A percentile compares a stretch with the other conserved stretches of the same genome.
Evolutionary conservation across 2,888 invertebrate species (phyloP).

Genomic region (Lymantria dispar): DNA sequence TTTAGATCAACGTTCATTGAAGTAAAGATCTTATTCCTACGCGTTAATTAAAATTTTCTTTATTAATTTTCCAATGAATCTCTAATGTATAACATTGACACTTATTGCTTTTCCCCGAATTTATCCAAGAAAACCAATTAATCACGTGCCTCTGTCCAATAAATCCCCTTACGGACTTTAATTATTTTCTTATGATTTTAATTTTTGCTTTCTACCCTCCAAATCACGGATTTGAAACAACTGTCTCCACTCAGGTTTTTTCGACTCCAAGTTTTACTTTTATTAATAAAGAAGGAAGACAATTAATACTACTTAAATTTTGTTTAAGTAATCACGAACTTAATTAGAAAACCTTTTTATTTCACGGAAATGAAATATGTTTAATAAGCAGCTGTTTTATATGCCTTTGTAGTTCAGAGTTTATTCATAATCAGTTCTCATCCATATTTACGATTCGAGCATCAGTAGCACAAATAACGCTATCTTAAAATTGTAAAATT

Average conservation of each 20-base stretch:
- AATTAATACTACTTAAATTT: slow-evolving; percentile 83
- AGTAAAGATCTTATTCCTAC: not conserved
- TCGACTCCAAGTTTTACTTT: slow-evolving; percentile 61
- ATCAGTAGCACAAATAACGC: not conserved
- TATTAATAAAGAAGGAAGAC: slow-evolving; percentile 78
- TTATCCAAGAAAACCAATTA: slow-evolving; percentile 75
- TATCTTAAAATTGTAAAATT: not conserved
- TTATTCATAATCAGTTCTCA: too few relatives aligned
- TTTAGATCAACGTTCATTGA: too few relatives aligned
- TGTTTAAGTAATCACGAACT: slow-evolving; percentile 72
- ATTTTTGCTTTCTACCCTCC: slow-evolving; percentile 59
- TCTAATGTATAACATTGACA: slow-evolving; percentile 74
- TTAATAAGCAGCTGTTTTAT: not conserved
- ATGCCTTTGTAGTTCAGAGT: too few relatives aligned
- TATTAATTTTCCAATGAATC: slow-evolving; percentile 66
- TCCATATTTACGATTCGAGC: too few relatives aligned
- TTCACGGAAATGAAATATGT: slow-evolving; percentile 14
- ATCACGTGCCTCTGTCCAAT: slow-evolving; percentile 79
- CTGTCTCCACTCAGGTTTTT: slow-evolving; percentile 69
- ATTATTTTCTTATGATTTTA: slow-evolving; percentile 83
- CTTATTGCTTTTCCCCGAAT: slow-evolving; percentile 73
- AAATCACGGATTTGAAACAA: slow-evolving; percentile 52
- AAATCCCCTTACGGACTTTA: slow-evolving; percentile 80
- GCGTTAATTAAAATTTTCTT: slow-evolving; percentile 59
- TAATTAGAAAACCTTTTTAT: slow-evolving; percentile 62